phyloP scores from a whole-genome alignment of 2,888 invertebrate species.

The Gryllus longicercus region DNA sequence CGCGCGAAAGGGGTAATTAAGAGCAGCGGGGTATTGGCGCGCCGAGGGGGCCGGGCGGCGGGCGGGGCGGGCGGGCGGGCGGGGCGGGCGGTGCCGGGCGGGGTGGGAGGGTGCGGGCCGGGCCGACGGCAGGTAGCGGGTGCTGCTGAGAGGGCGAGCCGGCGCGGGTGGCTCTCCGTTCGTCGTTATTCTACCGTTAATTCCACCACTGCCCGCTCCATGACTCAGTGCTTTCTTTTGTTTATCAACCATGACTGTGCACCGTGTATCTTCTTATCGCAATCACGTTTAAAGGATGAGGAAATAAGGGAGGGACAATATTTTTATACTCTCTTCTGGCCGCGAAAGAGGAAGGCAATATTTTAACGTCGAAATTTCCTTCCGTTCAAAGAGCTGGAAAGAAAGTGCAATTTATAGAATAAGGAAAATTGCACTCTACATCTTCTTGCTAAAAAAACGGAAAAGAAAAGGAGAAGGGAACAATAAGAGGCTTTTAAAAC shows the following conservation, averaged over 20 bases:
- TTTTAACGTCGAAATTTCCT: constrained; percentile 35
- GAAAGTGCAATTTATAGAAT: constrained; percentile 28
- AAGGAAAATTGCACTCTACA: constrained; percentile 6
- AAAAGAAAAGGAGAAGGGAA: neutral
- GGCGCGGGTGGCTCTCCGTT: no score
- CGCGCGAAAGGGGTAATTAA: no score
- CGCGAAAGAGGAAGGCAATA: constrained; percentile 31
- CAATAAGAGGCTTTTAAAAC: neutral
- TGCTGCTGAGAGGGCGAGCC: no score
- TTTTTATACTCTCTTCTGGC: constrained; percentile 29
- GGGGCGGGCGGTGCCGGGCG: no score
- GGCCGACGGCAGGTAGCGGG: no score
- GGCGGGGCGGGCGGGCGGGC: no score
- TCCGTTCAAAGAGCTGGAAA: constrained; percentile 30
- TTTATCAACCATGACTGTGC: neutral
- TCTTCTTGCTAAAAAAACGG: neutral
- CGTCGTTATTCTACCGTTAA: no score
- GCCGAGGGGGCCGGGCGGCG: no score
- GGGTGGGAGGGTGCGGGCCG: no score
- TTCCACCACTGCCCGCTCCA: no score
- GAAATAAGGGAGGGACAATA: constrained; percentile 28
- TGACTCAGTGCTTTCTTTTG: neutral
- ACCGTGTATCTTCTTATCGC: constrained; percentile 26
- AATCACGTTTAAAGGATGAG: constrained; percentile 33
- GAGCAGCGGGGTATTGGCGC: no score